A percentile compares a stretch with the other conserved stretches of the same genome.
Evolutionary conservation across 2,888 invertebrate species (phyloP).

Genomic region (Thysanoteuthis rhombus): DNA sequence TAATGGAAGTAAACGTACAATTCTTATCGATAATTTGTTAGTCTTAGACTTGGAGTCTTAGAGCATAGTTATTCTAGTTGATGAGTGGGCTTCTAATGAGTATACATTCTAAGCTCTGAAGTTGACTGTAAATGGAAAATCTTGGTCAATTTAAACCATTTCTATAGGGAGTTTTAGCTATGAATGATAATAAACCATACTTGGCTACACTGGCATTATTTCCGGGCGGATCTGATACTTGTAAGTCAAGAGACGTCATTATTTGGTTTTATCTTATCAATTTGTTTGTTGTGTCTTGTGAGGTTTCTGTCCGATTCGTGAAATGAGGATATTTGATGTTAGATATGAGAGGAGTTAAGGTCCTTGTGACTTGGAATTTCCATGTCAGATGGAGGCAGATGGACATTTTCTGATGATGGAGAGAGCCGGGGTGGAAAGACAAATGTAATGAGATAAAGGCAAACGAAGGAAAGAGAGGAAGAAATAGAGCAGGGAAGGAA

Average conservation of each 20-base stretch:
- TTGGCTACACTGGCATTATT: too few species aligned
- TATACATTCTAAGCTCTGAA: too few species aligned
- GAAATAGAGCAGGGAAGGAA: background rate
- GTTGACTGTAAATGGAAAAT: too few species aligned
- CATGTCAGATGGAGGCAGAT: background rate
- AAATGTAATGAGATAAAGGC: background rate
- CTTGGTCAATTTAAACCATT: too few species aligned
- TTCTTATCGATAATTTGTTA: too few species aligned
- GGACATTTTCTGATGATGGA: background rate
- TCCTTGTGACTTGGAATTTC: background rate
- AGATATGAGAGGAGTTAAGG: background rate
- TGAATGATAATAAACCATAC: too few species aligned
- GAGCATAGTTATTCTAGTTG: too few species aligned
- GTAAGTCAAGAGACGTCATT: background rate
- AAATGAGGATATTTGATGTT: background rate
- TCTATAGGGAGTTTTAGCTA: too few species aligned
- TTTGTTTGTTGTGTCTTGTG: background rate
- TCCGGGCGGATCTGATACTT: too few species aligned
- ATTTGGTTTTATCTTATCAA: slow-evolving; percentile 12
- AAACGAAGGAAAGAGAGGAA: background rate
- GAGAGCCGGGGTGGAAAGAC: background rate
- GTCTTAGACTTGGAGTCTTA: too few species aligned
- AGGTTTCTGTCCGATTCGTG: background rate
- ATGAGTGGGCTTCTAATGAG: too few species aligned
- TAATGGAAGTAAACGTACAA: too few species aligned